Evolutionary conservation across 2,113 vertebrate genomes (phyloP).

Genomic region (Cyanistes caeruleus): DNA sequence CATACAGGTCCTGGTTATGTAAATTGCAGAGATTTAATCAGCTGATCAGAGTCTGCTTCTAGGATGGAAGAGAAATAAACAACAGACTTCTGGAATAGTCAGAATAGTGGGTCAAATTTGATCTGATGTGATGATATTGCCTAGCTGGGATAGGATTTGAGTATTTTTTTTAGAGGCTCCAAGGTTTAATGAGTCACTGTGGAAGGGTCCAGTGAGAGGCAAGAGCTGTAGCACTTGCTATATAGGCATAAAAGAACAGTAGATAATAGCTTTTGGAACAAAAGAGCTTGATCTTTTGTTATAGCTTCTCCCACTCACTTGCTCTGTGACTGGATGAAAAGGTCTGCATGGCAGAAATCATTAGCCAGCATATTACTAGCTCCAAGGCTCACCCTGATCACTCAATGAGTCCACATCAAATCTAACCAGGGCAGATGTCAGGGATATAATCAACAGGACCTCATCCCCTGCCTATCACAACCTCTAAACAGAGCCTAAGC

Average conservation of each 20-base stretch:
- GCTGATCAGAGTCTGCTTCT: not conserved
- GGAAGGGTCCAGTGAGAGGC: not conserved
- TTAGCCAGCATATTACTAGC: not conserved
- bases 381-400: not conserved
- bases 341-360: not conserved
- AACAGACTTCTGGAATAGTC: not conserved
- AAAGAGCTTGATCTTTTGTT: not conserved
- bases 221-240: not conserved
- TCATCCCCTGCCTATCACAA: slow-evolving; percentile 3
- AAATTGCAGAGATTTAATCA: not conserved
- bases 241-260: not conserved
- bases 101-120: not conserved
- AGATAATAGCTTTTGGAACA: not conserved
- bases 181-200: not conserved
- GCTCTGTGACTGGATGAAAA: not conserved
- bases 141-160: not conserved
- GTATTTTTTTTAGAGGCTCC: not conserved
- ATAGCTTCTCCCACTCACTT: not conserved
- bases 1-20: not conserved
- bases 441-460: not conserved
- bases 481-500: not conserved
- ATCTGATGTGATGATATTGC: not conserved
- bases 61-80: not conserved
- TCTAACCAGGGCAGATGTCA: not conserved
- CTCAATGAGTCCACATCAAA: not conserved